Base-by-base conservation (phyloP, 1,140 invertebrate species). In the Cydia fagiglandana region DNA sequence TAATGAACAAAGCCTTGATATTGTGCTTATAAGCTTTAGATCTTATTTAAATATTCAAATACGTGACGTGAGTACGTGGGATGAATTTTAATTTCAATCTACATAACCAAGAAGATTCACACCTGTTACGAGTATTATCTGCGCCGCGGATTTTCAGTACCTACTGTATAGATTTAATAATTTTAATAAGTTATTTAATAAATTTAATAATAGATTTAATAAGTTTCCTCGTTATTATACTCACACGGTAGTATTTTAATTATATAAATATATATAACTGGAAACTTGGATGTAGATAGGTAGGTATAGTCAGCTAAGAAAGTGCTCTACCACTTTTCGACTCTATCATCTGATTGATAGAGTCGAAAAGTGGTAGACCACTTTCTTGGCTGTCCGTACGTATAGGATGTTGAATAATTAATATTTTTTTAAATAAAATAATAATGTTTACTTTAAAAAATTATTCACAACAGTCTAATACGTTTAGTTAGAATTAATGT, bases 41-140 rank as follows among this genome's bases (percentile, higher is more conserved):
- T 73, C 73, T 47, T 56, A 73, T 73, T 73, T 73, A 73, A 56
- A 73, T 73, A 73, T 73, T 47, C 50, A 73, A 73, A 56, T 73
- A 45, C 41, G 41, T 53, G 45, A 30, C 17, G 50, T 73, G 45
- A 56, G 41, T 73, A 56, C 41, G 73, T 73, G 73, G 28, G 73
- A 56, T 73, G 73, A 73, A 73, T 73, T 50, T 50, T 50, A 73
- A 50, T 73, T 73, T 56, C 50, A 53, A 73, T 73, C 50, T 56
- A 73, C 45, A 73, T 73, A 73, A 53, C 45, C 38, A 73, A 20
- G 45, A 73, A 24, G 7, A 73, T 50, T 53, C 45, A 24, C 73
- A 56, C 41, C 28, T 73, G 53, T 73, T 73, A 73, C 17, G 1
- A 47, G 12, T 24, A 30, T 41, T 20, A 34, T 45, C 10, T 47